Evolutionary conservation across 2,888 invertebrate genomes (phyloP).

Genomic region (Pediacus dermestoides): DNA sequence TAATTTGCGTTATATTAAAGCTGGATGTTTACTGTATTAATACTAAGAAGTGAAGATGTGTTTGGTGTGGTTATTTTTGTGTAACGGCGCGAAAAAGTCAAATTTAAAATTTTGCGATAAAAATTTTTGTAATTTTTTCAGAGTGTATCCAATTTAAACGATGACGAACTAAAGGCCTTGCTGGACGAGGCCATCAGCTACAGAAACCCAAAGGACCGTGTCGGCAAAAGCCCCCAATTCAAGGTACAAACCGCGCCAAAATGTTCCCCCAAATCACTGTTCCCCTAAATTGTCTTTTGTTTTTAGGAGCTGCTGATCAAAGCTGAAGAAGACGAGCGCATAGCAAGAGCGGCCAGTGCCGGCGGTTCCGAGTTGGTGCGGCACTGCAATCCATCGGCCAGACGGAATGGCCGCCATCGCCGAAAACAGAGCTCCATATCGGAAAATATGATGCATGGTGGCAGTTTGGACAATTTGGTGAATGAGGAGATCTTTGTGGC

Average conservation of each 20-base stretch:
- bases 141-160: slow-evolving; percentile 59
- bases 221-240: slow-evolving; percentile 80
- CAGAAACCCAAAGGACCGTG: slow-evolving; percentile 79
- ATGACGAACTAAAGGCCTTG: slow-evolving; percentile 70
- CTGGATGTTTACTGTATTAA: not conserved
- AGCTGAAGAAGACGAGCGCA: slow-evolving; percentile 72
- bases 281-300: slow-evolving; percentile 10
- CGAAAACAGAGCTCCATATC: slow-evolving; percentile 50
- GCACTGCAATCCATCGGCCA: slow-evolving; percentile 50
- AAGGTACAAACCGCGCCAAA: slow-evolving; percentile 62
- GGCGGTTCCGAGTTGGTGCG: slow-evolving; percentile 49
- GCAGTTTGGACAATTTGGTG: slow-evolving; percentile 57
- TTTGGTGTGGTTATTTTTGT: not conserved
- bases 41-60: not conserved
- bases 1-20: no score
- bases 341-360: slow-evolving; percentile 54
- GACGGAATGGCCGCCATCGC: slow-evolving; percentile 38
- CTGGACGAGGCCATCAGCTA: slow-evolving; percentile 82
- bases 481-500: slow-evolving; percentile 49
- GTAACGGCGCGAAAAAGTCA: not conserved
- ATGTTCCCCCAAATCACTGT: no score
- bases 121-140: no score
- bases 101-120: no score
- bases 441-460: slow-evolving; percentile 55
- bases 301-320: slow-evolving; percentile 69